Percentiles rank a stretch among this genome's conserved stretches.
Evolutionary conservation across 35 echinoderm and acorn worm species (phyloP).

Genomic region (Amphiura filiformis): DNA sequence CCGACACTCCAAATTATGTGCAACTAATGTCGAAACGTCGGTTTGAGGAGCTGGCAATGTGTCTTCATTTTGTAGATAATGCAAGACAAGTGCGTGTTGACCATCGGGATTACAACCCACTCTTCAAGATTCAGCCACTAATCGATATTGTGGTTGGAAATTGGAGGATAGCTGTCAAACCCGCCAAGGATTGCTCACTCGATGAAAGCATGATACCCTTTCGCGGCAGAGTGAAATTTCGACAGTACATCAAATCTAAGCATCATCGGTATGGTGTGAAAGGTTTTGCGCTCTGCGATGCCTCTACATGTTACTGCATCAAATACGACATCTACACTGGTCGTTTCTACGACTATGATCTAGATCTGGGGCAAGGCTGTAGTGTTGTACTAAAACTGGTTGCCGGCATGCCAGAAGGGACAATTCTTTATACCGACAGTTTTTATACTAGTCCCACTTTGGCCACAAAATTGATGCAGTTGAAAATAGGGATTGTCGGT

Average conservation of each 20-base stretch:
- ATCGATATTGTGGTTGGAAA: no score
- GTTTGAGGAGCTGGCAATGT: no score
- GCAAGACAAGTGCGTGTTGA: no score
- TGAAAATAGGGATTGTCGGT: background rate
- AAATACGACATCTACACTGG: slow-evolving; percentile 1
- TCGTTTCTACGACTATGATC: background rate
- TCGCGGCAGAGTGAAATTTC: background rate
- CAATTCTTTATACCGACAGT: background rate
- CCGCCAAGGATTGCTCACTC: background rate
- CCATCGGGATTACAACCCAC: no score
- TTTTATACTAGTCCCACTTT: slow-evolving; percentile 7
- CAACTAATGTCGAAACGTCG: no score
- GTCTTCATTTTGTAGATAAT: no score
- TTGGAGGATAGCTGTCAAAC: background rate
- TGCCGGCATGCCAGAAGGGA: background rate
- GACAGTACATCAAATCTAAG: background rate
- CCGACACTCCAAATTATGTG: no score
- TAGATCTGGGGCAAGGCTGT: background rate
- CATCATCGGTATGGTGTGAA: background rate
- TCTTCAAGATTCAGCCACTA: no score
- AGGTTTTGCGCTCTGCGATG: background rate
- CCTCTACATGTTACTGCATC: background rate
- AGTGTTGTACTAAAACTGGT: background rate
- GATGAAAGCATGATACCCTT: background rate
- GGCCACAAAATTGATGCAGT: background rate